These are phyloP conservation scores for Tautogolabrus adspersus DNA, from an alignment of 2,113 vertebrate species.

Conservation along the genomic window DNA sequence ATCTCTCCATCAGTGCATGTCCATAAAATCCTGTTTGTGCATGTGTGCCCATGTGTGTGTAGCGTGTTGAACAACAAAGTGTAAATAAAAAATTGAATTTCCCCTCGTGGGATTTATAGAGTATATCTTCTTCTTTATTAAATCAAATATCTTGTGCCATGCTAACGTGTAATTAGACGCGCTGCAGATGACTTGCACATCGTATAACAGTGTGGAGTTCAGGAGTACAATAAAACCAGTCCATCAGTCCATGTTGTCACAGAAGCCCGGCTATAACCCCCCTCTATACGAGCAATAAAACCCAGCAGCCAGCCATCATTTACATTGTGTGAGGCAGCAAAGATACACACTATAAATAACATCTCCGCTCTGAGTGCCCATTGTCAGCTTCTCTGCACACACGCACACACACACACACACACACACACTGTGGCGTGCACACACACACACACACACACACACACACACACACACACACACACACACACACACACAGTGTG, in stretches of 20 bases:
- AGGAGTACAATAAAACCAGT: not conserved
- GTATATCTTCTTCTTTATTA: too few relatives aligned
- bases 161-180: too few relatives aligned
- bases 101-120: too few relatives aligned
- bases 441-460: constrained; percentile 6
- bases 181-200: too few relatives aligned
- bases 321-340: constrained; percentile 31
- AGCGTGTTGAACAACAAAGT: too few relatives aligned
- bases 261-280: constrained; percentile 48
- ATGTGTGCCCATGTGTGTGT: too few relatives aligned
- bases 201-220: too few relatives aligned
- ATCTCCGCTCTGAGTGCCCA: constrained; percentile 30
- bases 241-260: constrained; percentile 56
- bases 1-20: too few relatives aligned
- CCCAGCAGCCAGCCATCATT: constrained; percentile 57
- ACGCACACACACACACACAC: constrained; percentile 5
- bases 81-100: too few relatives aligned
- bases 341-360: constrained; percentile 53
- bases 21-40: too few relatives aligned
- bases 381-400: not conserved
- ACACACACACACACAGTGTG: constrained; percentile 23
- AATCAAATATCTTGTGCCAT: too few relatives aligned
- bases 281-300: constrained; percentile 56
- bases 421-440: not conserved
- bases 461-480: constrained; percentile 10